A percentile compares a stretch with the other conserved stretches of the same genome.
Conservation (phyloP, 2,113 vertebrate species). For the Coryphaenoides rupestris region DNA sequence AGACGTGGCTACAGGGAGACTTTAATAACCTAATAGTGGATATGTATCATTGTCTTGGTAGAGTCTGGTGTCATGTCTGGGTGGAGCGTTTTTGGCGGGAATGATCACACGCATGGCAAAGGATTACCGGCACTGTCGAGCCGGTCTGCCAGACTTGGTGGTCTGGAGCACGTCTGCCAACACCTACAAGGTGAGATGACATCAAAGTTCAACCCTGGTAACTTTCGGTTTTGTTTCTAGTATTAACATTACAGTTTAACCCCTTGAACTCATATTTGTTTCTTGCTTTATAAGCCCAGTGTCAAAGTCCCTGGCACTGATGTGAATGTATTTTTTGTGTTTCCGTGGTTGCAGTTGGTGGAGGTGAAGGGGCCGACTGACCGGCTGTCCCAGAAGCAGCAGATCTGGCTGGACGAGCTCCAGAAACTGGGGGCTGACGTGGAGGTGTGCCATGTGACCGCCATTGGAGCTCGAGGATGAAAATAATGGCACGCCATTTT, state of each 20-base stretch:
- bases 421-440: conserved; percentile 82
- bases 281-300: no score
- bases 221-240: not conserved
- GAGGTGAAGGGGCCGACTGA: conserved; percentile 96
- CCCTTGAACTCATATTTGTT: no score
- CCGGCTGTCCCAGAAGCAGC: conserved; percentile 90
- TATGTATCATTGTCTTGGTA: conserved; percentile 35
- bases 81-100: conserved; percentile 83
- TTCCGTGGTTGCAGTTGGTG: conserved; percentile 76
- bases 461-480: conserved; percentile 78
- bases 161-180: conserved; percentile 81
- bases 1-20: no score
- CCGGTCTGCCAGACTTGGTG: conserved; percentile 90
- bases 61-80: conserved; percentile 86
- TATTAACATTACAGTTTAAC: not conserved
- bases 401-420: conserved; percentile 90
- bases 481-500: not conserved
- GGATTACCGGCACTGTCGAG: conserved; percentile 88
- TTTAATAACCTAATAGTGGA: not conserved
- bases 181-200: conserved; percentile 77
- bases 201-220: not conserved
- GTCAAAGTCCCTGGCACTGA: not conserved
- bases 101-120: conserved; percentile 78
- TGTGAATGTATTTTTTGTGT: conserved; percentile 3
- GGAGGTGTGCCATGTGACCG: conserved; percentile 90